Evolutionary conservation across 2,113 vertebrate genomes (phyloP), one percentile per base, ranked within the genome.

Genomic region (Urocitellus parryii): DNA sequence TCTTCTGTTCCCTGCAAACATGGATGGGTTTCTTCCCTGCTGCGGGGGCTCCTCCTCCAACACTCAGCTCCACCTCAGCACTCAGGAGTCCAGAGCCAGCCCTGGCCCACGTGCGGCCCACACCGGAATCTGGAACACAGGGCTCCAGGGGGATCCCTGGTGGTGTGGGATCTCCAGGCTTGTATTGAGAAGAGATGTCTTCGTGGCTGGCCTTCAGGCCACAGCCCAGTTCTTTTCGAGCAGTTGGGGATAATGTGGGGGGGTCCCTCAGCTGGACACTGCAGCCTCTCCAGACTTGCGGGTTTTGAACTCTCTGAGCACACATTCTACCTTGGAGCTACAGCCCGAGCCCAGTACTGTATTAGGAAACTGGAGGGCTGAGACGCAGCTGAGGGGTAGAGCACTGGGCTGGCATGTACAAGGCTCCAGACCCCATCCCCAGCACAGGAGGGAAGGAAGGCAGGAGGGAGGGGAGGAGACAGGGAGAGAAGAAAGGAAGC

Each of bases 1-100:
- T 87, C 65, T 42, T 80, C 77, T 87, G 74, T 80, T 79, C 91
- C 77, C 88, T 82, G 48, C 92, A 77, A 82, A 80, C 20, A 67
- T 90, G 24, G 32, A 39, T 63, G 37, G 76, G 77, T 25, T 27
- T 27, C 18, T 25, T 63, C 29, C 45, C 56, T 73, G 65, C 92
- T 11, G n/a, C 34, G 5, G 45, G 45, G 45, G 45, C 85, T 65
- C 11, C 63, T 82, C 63, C 61, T 89, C 51, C 42, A 70, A 45
- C 29, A 25, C 20, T 53, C 34, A 7, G 8, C 48, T 48, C 16
- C 16, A 73, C 32, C 16, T 29, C 0, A 9, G 63, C 17, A 12
- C 24, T 39, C 13, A 1, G 2, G 42, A n/a, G 11, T 12, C 61
- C 9, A 22, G 4, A 11, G 8, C 16, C 27, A 20, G 6, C 74